phyloP scores from a whole-genome alignment of 2,888 invertebrate species.

The Tigriopus californicus region DNA sequence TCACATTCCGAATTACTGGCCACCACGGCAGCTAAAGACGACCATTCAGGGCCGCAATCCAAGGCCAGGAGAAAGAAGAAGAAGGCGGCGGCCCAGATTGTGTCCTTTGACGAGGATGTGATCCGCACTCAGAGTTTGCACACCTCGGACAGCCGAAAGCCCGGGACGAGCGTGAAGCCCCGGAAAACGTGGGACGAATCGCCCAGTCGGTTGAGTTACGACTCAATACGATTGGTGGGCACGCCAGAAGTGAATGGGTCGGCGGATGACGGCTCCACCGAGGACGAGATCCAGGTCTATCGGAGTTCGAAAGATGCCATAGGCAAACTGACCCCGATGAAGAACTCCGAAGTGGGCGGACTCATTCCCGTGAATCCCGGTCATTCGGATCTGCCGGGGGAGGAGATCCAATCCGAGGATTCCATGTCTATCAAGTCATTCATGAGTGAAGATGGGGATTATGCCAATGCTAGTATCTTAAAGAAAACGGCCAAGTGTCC shows the following conservation, averaged over 20 bases:
- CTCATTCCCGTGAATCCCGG: slow-evolving; percentile 29
- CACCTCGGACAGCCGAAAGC: too few relatives aligned
- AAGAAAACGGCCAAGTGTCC: too few relatives aligned
- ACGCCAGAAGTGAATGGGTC: too few relatives aligned
- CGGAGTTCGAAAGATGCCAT: not conserved
- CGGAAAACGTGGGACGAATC: too few relatives aligned
- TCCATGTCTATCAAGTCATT: slow-evolving; percentile 4
- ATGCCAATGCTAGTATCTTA: not conserved
- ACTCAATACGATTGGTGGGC: too few relatives aligned
- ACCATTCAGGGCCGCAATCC: slow-evolving; percentile 18
- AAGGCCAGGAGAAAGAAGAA: slow-evolving; percentile 31
- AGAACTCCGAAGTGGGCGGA: slow-evolving; percentile 30
- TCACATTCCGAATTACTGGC: not conserved
- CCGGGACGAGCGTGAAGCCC: too few relatives aligned
- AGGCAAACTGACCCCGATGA: slow-evolving; percentile 31
- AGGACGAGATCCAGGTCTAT: too few relatives aligned
- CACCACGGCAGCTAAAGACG: slow-evolving; percentile 5
- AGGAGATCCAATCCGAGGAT: not conserved
- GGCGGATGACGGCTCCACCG: too few relatives aligned
- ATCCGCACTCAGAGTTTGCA: too few relatives aligned
- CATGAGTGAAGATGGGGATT: not conserved
- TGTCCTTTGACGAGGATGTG: slow-evolving; percentile 46
- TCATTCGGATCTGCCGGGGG: not conserved
- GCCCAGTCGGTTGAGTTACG: too few relatives aligned
- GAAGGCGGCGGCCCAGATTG: slow-evolving; percentile 43